Evolutionary conservation across 2,113 vertebrate species (phyloP).

Genomic region (Coreoperca whiteheadi): DNA sequence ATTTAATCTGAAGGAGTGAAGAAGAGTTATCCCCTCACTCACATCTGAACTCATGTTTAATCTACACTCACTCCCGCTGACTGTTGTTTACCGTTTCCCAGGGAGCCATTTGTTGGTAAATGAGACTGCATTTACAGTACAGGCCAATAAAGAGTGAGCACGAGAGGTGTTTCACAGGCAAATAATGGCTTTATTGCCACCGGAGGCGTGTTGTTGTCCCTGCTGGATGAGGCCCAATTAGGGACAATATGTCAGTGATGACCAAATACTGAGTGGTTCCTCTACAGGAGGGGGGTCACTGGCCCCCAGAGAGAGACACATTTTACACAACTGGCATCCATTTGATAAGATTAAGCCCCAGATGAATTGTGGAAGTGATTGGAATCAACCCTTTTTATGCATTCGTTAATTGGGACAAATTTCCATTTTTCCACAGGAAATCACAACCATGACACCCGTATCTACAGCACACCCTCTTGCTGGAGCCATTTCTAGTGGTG

Average conservation of each 20-base stretch:
- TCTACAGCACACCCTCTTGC: background rate
- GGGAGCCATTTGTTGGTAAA: conserved; percentile 60
- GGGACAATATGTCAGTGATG: conserved; percentile 64
- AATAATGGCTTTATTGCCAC: conserved; percentile 79
- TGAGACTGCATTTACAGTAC: conserved; percentile 67
- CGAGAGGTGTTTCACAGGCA: conserved; percentile 58
- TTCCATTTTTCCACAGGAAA: background rate
- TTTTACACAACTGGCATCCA: background rate
- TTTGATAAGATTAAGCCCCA: background rate
- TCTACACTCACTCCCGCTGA: background rate
- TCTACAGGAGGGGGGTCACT: background rate
- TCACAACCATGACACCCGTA: background rate
- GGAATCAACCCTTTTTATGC: background rate
- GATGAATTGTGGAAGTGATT: background rate
- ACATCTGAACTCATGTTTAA: background rate
- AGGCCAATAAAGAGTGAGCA: conserved; percentile 62
- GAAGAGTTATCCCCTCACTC: background rate
- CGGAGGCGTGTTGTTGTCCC: conserved; percentile 69
- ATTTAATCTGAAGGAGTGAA: background rate
- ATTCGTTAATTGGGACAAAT: background rate
- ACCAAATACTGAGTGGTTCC: conserved; percentile 40
- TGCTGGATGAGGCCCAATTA: conserved; percentile 67
- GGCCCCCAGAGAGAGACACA: background rate
- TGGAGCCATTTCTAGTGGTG: background rate
- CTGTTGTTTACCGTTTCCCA: conserved; percentile 42